Percentiles rank a stretch among this genome's conserved stretches.
phyloP scores from a whole-genome alignment of 2,797 vertebrate species.

The Poecilia wingei region DNA sequence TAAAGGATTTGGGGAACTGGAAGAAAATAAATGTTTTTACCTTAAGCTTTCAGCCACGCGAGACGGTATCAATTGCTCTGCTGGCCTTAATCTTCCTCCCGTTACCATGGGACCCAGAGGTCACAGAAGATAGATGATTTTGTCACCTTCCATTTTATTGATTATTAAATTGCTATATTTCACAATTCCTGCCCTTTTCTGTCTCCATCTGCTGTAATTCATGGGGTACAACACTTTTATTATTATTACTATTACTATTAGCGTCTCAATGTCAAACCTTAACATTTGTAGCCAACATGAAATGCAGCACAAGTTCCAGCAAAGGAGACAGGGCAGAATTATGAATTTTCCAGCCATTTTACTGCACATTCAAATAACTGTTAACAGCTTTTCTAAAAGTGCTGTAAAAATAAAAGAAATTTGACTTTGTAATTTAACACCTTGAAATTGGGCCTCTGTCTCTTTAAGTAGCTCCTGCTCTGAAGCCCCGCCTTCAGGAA shows the following conservation, averaged over 20 bases:
- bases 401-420: no score
- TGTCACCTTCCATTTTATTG: slow-evolving; percentile 1
- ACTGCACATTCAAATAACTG: no score
- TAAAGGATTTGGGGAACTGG: not conserved
- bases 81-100: not conserved
- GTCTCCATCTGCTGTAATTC: not conserved
- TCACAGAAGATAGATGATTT: not conserved
- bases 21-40: not conserved
- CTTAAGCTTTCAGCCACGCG: not conserved
- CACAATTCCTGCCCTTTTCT: not conserved
- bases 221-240: not conserved
- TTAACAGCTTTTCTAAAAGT: no score
- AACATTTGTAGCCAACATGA: not conserved
- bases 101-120: not conserved
- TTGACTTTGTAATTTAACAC: no score
- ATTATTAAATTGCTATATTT: not conserved
- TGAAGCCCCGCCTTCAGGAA: no score
- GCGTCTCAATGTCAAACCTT: not conserved
- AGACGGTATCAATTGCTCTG: not conserved
- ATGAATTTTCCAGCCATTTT: no score
- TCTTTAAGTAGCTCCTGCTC: no score
- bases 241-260: not conserved
- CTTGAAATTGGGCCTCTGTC: no score
- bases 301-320: not conserved
- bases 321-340: not conserved